Base-by-base conservation (phyloP, 2,113 vertebrate genomes). In the Rutilus rutilus region DNA sequence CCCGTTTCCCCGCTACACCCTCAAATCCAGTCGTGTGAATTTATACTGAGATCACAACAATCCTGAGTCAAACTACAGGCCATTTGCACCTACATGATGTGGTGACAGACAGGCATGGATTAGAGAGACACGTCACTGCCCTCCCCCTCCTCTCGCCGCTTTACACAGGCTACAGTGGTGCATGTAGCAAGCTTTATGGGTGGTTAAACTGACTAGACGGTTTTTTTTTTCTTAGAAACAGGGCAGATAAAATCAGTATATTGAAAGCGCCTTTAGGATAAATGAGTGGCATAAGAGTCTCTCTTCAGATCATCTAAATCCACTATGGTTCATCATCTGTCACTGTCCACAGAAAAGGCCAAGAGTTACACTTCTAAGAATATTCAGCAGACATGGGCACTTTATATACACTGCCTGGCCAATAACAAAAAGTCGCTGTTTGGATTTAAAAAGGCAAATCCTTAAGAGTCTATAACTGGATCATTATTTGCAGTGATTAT, bases 61-160 rank as follows among this genome's bases (percentile, higher is more conserved):
- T 23, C 60, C 62, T 23, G 33, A 52, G 62, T 27, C 9, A 52
- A 69, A 82, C 64, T 82, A 33, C 45, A 36, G 17, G 25, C 11
- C 5, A 36, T 39, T 74, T 27, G 64, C 65, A 65, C 64, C 33
- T 75, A 62, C 11, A 52, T 60, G 88, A 62, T 90, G 90, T 89
- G 89, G 85, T 50, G 85, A 90, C 88, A 93, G 92, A 88, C 86
- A 91, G 85, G 82, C 88, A 36, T 79, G 91, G 93, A 94, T 93
- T 94, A 93, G 90, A 91, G 52, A 89, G 91, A 78, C 84, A 86
- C 78, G 74, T 77, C 30, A 52, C 65, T 54, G 84, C 82, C 84
- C 71, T 87, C 87, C 75, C 76, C 75, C 69, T 52, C 81, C 85
- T 52, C 73, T 23, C 21, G 25, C 39, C 23, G 21, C 69, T 77